These are phyloP conservation scores for Forpus xanthops DNA, from an alignment of 2,797 vertebrate genomes.

Conservation along the genomic window DNA sequence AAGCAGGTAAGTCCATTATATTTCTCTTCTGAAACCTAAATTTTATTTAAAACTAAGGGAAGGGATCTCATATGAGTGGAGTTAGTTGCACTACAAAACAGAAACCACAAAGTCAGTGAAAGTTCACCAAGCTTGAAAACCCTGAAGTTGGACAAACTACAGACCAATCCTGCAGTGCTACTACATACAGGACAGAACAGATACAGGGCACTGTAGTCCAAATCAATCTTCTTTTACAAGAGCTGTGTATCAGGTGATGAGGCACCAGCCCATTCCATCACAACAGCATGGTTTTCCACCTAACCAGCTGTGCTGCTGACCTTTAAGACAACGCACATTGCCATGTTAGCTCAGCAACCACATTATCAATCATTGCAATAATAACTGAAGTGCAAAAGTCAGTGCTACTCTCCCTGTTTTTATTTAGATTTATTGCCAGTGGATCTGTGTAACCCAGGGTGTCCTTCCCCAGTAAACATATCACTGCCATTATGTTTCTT, in stretches of 20 bases:
- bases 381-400: constrained; percentile 22
- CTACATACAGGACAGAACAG: neutral
- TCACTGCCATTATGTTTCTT: neutral
- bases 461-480: neutral
- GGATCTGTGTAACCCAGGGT: neutral
- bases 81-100: neutral
- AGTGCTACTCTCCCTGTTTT: neutral
- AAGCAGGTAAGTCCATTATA: neutral
- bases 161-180: neutral
- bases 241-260: neutral
- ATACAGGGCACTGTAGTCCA: neutral
- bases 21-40: neutral
- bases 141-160: neutral
- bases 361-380: constrained; percentile 31
- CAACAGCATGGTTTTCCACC: neutral
- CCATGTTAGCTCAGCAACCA: neutral
- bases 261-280: neutral
- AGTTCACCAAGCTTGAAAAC: neutral
- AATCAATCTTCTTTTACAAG: constrained; percentile 35
- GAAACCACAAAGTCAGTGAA: neutral
- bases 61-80: neutral
- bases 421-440: constrained; percentile 27
- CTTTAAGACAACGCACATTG: neutral
- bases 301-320: constrained; percentile 40
- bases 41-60: neutral